Conservation (phyloP, 2,113 vertebrate species). For the Oryzias curvinotus region DNA sequence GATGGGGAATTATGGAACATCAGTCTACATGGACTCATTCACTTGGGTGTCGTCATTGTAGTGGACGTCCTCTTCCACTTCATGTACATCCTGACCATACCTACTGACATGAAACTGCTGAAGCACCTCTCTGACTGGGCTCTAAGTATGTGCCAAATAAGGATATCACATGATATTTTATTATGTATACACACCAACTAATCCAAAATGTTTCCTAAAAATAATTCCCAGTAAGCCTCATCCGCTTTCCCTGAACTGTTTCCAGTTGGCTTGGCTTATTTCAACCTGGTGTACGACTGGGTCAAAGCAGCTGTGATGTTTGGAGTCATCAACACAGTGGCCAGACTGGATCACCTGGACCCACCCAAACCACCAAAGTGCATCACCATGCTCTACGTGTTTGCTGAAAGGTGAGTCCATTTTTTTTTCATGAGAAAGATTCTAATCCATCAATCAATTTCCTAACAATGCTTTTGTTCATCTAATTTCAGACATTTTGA, state of each 20-base stretch:
- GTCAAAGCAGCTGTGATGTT: constrained; percentile 95
- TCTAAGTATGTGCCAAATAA: constrained; percentile 76
- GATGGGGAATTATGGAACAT: constrained; percentile 89
- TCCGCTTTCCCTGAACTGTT: constrained; percentile 9
- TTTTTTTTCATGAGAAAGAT: background rate
- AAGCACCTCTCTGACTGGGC: constrained; percentile 89
- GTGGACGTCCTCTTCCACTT: constrained; percentile 93
- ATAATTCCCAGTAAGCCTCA: background rate
- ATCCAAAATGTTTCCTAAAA: background rate
- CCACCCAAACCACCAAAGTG: constrained; percentile 93
- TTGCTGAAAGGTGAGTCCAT: constrained; percentile 88
- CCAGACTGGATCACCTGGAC: constrained; percentile 90
- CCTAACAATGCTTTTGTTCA: background rate
- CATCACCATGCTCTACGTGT: constrained; percentile 93
- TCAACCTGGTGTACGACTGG: constrained; percentile 95
- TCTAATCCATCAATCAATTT: background rate
- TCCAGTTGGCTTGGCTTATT: constrained; percentile 90
- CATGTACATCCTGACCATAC: constrained; percentile 95
- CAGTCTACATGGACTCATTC: constrained; percentile 72
- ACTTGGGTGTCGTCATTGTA: constrained; percentile 74
- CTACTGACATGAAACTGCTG: constrained; percentile 85
- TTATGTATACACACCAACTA: too few species aligned
- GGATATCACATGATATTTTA: background rate
- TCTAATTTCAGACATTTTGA: constrained; percentile 86
- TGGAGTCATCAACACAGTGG: constrained; percentile 87